A percentile compares a stretch with the other conserved stretches of the same genome.
Conservation (phyloP, 2,113 vertebrate genomes). For the Stigmatopora nigra region DNA sequence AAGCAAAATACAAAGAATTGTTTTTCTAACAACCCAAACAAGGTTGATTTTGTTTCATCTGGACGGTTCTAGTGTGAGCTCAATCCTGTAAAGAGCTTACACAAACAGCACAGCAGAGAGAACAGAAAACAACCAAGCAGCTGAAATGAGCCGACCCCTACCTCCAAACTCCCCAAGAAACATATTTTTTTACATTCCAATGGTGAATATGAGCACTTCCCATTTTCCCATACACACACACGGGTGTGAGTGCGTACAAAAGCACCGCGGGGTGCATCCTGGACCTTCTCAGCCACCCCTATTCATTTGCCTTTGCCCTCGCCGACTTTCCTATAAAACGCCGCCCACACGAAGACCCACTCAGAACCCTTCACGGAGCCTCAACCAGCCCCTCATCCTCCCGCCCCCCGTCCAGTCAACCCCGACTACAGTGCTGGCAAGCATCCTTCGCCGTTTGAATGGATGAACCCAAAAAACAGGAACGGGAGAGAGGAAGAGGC, state of each 20-base stretch:
- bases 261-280: constrained; percentile 67
- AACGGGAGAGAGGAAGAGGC: constrained; percentile 45
- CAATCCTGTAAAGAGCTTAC: constrained; percentile 64
- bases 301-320: constrained; percentile 61
- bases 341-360: constrained; percentile 63
- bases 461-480: constrained; percentile 49
- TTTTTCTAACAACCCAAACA: constrained; percentile 58
- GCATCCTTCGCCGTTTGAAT: constrained; percentile 41
- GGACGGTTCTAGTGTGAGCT: constrained; percentile 43
- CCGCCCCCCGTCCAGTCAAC: constrained; percentile 57
- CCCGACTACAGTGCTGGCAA: constrained; percentile 54
- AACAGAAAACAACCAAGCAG: constrained; percentile 61
- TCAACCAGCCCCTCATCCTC: constrained; percentile 39
- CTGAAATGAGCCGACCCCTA: constrained; percentile 31
- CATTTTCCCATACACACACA: constrained; percentile 27
- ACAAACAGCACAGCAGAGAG: constrained; percentile 59
- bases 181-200: constrained; percentile 55
- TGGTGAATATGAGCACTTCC: constrained; percentile 64
- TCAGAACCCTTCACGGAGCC: constrained; percentile 64
- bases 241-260: constrained; percentile 58
- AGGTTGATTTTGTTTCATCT: constrained; percentile 68
- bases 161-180: constrained; percentile 22
- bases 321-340: constrained; percentile 61
- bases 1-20: constrained; percentile 63
- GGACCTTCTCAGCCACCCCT: constrained; percentile 63